Conservation (phyloP, 2,888 invertebrate species). For the Stenurella melanura region DNA sequence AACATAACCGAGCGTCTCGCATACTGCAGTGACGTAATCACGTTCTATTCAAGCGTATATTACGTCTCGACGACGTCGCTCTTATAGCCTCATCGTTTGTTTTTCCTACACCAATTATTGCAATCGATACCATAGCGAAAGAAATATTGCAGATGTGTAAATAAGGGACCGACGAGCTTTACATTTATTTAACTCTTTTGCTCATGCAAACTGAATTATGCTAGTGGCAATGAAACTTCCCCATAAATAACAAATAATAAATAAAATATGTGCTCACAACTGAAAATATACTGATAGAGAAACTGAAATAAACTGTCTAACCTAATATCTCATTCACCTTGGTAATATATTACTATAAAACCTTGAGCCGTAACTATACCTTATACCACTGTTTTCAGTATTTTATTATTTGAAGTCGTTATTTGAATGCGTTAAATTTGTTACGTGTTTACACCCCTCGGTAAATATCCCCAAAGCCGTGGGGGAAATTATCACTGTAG, state of each 20-base stretch:
- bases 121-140: constrained; percentile 28
- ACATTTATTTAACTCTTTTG: neutral
- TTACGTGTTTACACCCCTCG: too few relatives aligned
- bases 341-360: too few relatives aligned
- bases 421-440: too few relatives aligned
- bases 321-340: too few relatives aligned
- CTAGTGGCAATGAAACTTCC: neutral
- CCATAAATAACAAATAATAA: neutral
- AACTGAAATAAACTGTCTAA: too few relatives aligned
- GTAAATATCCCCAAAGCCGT: too few relatives aligned
- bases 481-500: too few relatives aligned
- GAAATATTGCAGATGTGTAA: constrained; percentile 26
- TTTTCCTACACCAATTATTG: constrained; percentile 38
- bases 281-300: too few relatives aligned
- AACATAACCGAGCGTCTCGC: constrained; percentile 43
- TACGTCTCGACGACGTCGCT: constrained; percentile 25
- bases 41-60: constrained; percentile 48
- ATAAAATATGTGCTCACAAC: neutral
- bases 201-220: neutral
- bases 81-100: constrained; percentile 24
- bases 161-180: neutral
- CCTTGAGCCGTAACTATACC: too few relatives aligned
- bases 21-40: constrained; percentile 48
- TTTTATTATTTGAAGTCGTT: too few relatives aligned
- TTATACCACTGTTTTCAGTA: too few relatives aligned